phyloP scores from a whole-genome alignment of 2,797 vertebrate genomes.

The Enteromius thamalakanensis region DNA sequence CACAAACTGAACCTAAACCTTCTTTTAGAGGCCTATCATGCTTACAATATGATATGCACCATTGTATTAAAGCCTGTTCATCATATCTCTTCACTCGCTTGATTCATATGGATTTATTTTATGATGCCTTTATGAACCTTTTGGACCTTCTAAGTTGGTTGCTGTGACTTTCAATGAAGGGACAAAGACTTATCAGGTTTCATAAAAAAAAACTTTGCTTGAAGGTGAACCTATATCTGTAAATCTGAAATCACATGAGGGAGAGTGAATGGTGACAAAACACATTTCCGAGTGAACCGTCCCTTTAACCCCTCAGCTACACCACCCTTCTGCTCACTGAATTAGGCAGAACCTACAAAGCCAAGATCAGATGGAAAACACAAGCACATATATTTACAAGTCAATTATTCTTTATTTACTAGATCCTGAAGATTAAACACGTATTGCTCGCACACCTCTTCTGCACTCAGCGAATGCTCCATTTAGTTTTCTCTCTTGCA shows the following conservation, averaged over 20 bases:
- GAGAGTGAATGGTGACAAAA: background rate
- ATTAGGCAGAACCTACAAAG: background rate
- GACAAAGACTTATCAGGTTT: background rate
- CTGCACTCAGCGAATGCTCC: background rate
- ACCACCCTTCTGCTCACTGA: background rate
- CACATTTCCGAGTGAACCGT: too few species aligned
- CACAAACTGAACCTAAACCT: background rate
- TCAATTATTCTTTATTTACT: constrained; percentile 54
- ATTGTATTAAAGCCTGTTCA: too few species aligned
- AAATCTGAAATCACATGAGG: background rate
- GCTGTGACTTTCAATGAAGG: background rate
- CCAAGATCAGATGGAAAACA: background rate
- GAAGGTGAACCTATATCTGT: background rate
- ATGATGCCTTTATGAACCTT: background rate
- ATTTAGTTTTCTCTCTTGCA: background rate
- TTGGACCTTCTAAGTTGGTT: background rate
- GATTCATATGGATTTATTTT: background rate
- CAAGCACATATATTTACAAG: background rate
- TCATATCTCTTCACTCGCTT: background rate
- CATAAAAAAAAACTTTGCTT: background rate
- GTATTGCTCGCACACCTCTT: background rate
- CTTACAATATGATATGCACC: background rate
- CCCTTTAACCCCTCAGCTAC: constrained; percentile 23
- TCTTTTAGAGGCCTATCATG: background rate
- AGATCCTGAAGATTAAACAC: constrained; percentile 10